Evolutionary conservation across 2,113 vertebrate species (phyloP), one percentile per base, ranked within the genome.

Genomic region (Gambusia affinis): DNA sequence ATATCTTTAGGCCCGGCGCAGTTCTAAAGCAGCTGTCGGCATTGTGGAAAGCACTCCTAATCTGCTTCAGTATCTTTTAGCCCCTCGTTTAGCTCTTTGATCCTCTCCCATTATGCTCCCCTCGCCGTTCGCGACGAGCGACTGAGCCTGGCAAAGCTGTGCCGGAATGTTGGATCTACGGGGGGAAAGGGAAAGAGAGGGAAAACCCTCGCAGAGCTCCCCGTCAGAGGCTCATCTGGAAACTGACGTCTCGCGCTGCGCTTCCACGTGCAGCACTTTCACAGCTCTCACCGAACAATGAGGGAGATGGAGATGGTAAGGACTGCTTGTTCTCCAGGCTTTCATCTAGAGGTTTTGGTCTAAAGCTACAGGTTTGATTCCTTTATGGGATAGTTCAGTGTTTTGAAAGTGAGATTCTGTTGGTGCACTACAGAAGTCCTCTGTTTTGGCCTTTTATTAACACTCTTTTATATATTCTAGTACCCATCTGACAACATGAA

Each of bases 61-160:
- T 95, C 94, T 93, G 89, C 92, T 87, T 88, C 90, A 78, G 72
- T 80, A 93, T 94, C 91, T 93, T 37, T 93, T 89, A 94, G 92
- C 89, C 92, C 76, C 81, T 91, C 91, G 85, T 92, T 91, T 91
- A 92, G 88, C 86, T 89, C 88, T 94, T 90, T 93, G 89, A 94
- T 94, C 92, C 92, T 47, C 88, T 92, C 90, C 87, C 92, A 89
- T 92, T 92, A 93, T 91, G 83, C 81, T 80, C 84, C 81, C 67
- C 80, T 70, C 80, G 77, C 80, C 88, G 81, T n/a, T 87, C 81
- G 57, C 84, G 60, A 75, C 69, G 83, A 87, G 83, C 44, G 76
- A 73, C 78, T 66, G 73, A 86, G 82, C 78, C 79, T 74, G 84
- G 86, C 85, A 85, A 88, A 81, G 87, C 89, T 92, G 88, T 83